A percentile compares a stretch with the other conserved stretches of the same genome.
Evolutionary conservation across 35 echinoderm and acorn worm species (phyloP).

Genomic region (Apostichopus japonicus): DNA sequence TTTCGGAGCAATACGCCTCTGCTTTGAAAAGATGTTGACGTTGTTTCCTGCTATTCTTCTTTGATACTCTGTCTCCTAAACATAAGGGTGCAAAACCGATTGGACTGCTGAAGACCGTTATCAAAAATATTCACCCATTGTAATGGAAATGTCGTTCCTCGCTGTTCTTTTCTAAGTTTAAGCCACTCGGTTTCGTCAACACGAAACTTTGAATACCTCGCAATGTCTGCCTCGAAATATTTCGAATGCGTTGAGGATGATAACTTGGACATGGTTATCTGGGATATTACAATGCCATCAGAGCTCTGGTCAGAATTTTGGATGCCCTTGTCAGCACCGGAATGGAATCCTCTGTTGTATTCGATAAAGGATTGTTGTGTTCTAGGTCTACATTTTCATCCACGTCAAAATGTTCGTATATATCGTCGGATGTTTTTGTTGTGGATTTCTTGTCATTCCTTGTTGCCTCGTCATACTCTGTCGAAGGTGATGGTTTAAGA

Average conservation of each 20-base stretch:
- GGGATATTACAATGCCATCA: not conserved
- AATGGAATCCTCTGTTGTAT: too few relatives aligned
- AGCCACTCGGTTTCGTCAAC: not conserved
- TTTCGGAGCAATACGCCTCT: not conserved
- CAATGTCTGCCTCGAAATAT: not conserved
- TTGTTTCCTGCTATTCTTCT: not conserved
- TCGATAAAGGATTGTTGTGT: too few relatives aligned
- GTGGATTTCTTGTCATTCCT: too few relatives aligned
- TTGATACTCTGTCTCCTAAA: not conserved
- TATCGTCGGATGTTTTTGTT: too few relatives aligned
- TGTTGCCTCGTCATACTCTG: too few relatives aligned
- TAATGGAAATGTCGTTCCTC: not conserved
- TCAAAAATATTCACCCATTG: slow-evolving; percentile 10
- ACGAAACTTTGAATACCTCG: not conserved
- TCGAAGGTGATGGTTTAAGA: too few relatives aligned
- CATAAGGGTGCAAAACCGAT: not conserved
- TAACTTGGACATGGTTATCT: not conserved
- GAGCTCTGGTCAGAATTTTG: too few relatives aligned
- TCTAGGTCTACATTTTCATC: too few relatives aligned
- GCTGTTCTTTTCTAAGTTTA: not conserved
- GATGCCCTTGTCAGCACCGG: too few relatives aligned
- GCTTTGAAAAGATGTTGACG: not conserved
- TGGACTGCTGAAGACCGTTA: not conserved
- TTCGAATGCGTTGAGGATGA: not conserved
- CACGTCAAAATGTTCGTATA: too few relatives aligned